A percentile compares a stretch with the other conserved stretches of the same genome.
phyloP scores from a whole-genome alignment of 2,113 vertebrate species.

The Nicator chloris region DNA sequence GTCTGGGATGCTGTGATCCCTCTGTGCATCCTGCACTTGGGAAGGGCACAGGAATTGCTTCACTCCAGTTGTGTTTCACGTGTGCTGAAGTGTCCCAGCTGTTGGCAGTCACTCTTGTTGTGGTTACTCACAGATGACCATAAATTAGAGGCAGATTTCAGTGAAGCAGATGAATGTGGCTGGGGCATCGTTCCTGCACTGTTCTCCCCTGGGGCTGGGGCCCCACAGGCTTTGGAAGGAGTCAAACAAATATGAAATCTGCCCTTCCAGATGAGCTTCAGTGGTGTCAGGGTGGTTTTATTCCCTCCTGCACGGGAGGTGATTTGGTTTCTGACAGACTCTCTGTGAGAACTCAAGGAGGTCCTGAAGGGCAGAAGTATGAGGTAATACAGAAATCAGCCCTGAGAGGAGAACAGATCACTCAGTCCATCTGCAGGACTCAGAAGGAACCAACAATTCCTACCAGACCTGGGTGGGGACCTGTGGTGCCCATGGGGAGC shows the following conservation, averaged over 20 bases:
- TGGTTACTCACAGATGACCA: neutral
- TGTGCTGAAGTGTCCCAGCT: conserved; percentile 22
- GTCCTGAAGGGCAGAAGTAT: neutral
- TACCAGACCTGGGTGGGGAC: neutral
- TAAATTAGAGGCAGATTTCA: conserved; percentile 42
- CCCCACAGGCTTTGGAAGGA: neutral
- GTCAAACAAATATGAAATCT: neutral
- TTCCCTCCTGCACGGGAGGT: neutral
- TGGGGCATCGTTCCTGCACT: neutral
- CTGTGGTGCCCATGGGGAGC: neutral
- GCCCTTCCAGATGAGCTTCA: neutral
- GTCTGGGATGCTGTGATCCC: neutral
- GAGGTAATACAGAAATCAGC: too few species aligned
- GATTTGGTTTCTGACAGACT: neutral
- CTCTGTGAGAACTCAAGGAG: neutral
- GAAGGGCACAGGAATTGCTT: neutral
- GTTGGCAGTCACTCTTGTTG: neutral
- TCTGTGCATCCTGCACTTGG: neutral
- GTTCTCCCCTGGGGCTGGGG: neutral
- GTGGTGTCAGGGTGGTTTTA: neutral
- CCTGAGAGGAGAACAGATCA: neutral
- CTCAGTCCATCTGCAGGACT: neutral
- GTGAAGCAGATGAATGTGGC: neutral
- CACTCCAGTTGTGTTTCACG: neutral
- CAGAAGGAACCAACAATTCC: neutral